phyloP scores from a whole-genome alignment of 1,140 invertebrate species.

The Chelonus insularis region DNA sequence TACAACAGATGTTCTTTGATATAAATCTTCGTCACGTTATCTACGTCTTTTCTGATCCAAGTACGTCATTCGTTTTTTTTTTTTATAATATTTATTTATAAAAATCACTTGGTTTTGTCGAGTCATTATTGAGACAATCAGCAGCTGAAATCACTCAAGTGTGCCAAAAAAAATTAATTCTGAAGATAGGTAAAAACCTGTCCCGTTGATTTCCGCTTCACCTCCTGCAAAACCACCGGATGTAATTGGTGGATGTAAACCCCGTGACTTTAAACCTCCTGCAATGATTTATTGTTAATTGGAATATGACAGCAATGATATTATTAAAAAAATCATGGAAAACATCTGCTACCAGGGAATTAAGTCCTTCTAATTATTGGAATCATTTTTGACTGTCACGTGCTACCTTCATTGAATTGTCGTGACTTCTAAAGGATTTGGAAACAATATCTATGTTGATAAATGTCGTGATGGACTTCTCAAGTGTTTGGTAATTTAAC shows the following conservation, averaged over 20 bases:
- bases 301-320: background rate
- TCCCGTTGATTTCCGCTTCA: constrained; percentile 28
- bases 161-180: constrained; percentile 17
- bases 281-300: constrained; percentile 15
- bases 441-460: too few relatives aligned
- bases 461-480: too few relatives aligned
- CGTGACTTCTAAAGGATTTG: too few relatives aligned
- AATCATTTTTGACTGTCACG: too few relatives aligned
- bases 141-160: constrained; percentile 22
- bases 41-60: too few relatives aligned
- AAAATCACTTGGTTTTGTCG: constrained; percentile 7
- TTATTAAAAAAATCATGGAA: background rate
- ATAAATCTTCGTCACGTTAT: background rate
- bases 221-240: constrained; percentile 21
- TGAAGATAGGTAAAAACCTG: background rate
- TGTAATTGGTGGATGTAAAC: constrained; percentile 10
- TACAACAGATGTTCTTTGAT: constrained; percentile 10
- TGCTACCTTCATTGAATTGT: too few relatives aligned
- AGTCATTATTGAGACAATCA: background rate
- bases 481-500: too few relatives aligned
- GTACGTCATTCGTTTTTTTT: too few relatives aligned
- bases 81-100: background rate
- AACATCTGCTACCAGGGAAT: too few relatives aligned
- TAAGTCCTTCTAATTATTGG: too few relatives aligned
- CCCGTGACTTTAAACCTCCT: constrained; percentile 11